Evolutionary conservation across 92 coral and sea anemone species (phyloP).

Genomic region (Zoanthus solanderi): DNA sequence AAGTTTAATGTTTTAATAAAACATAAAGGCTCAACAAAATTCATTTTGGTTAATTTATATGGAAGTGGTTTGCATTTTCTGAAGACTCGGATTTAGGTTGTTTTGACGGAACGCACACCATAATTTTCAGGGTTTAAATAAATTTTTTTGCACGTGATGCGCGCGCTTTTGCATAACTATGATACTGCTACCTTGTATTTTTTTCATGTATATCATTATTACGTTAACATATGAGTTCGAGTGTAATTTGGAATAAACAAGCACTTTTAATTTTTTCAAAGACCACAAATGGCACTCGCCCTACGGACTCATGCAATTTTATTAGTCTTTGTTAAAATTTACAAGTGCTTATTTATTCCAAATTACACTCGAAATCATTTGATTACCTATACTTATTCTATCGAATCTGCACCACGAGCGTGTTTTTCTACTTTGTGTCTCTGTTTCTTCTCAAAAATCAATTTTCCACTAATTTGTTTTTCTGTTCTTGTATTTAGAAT

Average conservation of each 20-base stretch:
- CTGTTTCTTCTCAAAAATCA: conserved; percentile 16
- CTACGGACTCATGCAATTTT: too few species aligned
- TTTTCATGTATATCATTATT: conserved; percentile 6
- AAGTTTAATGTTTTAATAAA: conserved; percentile 6
- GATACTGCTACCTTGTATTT: conserved; percentile 20
- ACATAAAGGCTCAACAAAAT: not conserved
- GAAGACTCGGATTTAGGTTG: too few species aligned
- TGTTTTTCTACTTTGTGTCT: not conserved
- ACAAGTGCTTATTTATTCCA: too few species aligned
- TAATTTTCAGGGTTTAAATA: too few species aligned
- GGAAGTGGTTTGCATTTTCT: too few species aligned
- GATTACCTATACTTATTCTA: not conserved
- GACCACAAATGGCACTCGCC: too few species aligned
- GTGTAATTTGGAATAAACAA: conserved; percentile 2
- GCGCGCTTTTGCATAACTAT: not conserved
- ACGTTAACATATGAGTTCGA: conserved; percentile 15
- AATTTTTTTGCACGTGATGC: too few species aligned
- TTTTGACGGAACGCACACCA: too few species aligned
- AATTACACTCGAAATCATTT: too few species aligned
- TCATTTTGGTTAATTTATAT: too few species aligned
- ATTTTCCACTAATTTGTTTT: conserved; percentile 17
- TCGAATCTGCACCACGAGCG: conserved; percentile 17
- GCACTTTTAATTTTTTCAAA: not conserved
- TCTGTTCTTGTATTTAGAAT: conserved; percentile 1
- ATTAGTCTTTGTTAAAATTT: too few species aligned